Evolutionary conservation across 2,888 invertebrate species (phyloP), one percentile per base, ranked within the genome.

Genomic region (Heliconius sara): DNA sequence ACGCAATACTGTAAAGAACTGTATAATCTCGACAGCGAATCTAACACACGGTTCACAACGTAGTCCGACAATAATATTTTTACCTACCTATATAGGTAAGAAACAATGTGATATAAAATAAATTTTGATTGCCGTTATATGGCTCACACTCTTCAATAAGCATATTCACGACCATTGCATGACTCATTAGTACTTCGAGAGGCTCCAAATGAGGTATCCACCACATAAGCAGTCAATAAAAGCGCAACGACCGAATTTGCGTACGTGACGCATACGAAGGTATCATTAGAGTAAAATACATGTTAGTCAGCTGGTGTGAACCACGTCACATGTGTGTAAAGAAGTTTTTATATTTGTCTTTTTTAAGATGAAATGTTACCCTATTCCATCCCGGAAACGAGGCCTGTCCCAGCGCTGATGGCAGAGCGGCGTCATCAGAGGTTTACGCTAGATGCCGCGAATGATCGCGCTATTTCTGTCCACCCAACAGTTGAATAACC

Each of bases 401-500:
- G 83, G 84, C 85, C 82, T 84, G 80, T 83, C 87, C 86, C 86
- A 87, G 87, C 86, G 86, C 86, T 86, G 86, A 84, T 85, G 86
- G 84, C 85, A 83, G 79, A 81, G 77, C 81, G 85, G 75, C 82
- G 85, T 86, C 85, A 85, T 84, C 84, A 84, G 83, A 84, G 84
- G 84, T 84, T 83, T 47, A 75, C 82, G 84, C 85, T 84, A 85
- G 86, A 85, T 90, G 89, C 90, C 89, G 89, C 90, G 88, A 88
- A 88, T 86, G 92, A 91, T 89, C 91, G 91, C 86, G 91, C 94
- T 95, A 95, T 95, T 95, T 95, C 88, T 88, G 93, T 91, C 88
- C 88, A 91, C 89, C 85, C 91, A 93, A 89, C 93, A 94, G 95
- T 95, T 95, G 94, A 95, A 95, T 95, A 94, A 95, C 95, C 95